Base-by-base conservation (phyloP, 2,113 vertebrate species). In the Oenanthe oenanthe region DNA sequence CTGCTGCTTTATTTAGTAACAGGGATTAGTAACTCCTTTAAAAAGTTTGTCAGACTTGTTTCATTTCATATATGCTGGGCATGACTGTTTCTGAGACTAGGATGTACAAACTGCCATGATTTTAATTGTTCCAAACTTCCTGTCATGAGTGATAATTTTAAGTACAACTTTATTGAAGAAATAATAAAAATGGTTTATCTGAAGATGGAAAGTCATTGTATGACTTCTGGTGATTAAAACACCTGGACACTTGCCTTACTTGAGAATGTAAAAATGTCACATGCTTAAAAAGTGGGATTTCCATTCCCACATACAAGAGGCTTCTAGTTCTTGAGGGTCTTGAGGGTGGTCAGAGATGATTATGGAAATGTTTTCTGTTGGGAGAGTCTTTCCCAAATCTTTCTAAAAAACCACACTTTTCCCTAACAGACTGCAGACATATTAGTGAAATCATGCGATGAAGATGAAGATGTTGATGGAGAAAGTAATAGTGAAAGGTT, bases 401-500 rank as follows among this genome's bases (percentile, higher is more conserved):
- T 72, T 70, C 71, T 95, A 40, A 91, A 50, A 43, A 43, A 91
- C 47, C 17, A 15, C 40, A 6, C 19, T 78, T 96, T 97, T 91
- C 93, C 57, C 92, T 86, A 85, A 61, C 95, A 98, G 98, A 38
- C 96, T 96, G 80, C 94, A 96, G 98, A 95, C 5, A 31, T 98
- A 66, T 93, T 98, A 78, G 92, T 99, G 97, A 98, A 99, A 92
- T 97, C 97, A 62, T 98, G 97, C 58, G 97, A 97, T 95, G 98
- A 98, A 98, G 98, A 98, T 92, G 94, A 97, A 89, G 98, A 98
- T 94, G 89, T 94, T 85, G 97, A 98, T 92, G 96, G 96, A 89
- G 98, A 98, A 96, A 98, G 98, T 97, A 98, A 97, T 95, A 97
- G 98, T 95, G 98, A 98, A 97, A 98, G 98, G 99, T 99, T 95